These are phyloP conservation scores for Sabatieria punctata DNA, from an alignment of 2,888 invertebrate genomes.

Conservation along the genomic window DNA sequence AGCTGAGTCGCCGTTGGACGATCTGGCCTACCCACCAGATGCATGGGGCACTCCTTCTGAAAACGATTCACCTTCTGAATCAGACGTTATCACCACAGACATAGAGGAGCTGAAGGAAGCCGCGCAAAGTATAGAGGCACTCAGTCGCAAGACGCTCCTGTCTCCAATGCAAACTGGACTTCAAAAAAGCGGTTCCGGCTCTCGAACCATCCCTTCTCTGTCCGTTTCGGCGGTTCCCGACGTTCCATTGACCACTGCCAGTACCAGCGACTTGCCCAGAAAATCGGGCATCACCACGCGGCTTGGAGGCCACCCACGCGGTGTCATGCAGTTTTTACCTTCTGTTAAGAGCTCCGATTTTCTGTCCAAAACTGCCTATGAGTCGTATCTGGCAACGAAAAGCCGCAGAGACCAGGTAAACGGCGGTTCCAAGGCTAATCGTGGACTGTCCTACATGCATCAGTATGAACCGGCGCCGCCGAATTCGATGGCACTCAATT, in stretches of 20 bases:
- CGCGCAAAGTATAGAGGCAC: constrained; percentile 23
- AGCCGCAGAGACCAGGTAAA: neutral
- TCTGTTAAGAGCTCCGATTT: constrained; percentile 14
- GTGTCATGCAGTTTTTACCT: constrained; percentile 28
- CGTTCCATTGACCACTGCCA: too few relatives aligned
- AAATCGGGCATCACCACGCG: constrained; percentile 19
- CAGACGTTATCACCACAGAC: too few relatives aligned
- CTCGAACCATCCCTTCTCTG: too few relatives aligned
- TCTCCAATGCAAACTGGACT: neutral
- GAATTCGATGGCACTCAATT: too few relatives aligned
- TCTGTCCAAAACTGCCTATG: constrained; percentile 3
- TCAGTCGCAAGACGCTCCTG: constrained; percentile 9
- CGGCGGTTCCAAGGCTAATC: neutral
- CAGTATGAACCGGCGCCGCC: too few relatives aligned
- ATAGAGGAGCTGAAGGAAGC: constrained; percentile 26
- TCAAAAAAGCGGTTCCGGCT: neutral
- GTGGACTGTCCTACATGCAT: neutral
- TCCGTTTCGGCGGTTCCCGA: too few relatives aligned
- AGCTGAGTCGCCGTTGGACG: too few relatives aligned
- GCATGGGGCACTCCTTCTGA: too few relatives aligned
- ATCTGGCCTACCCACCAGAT: too few relatives aligned
- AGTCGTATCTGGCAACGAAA: neutral
- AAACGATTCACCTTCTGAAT: too few relatives aligned
- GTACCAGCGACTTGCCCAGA: too few relatives aligned
- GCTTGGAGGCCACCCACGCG: constrained; percentile 20